Evolutionary conservation across 2,888 invertebrate genomes (phyloP).

Genomic region (Augiades crinisus): DNA sequence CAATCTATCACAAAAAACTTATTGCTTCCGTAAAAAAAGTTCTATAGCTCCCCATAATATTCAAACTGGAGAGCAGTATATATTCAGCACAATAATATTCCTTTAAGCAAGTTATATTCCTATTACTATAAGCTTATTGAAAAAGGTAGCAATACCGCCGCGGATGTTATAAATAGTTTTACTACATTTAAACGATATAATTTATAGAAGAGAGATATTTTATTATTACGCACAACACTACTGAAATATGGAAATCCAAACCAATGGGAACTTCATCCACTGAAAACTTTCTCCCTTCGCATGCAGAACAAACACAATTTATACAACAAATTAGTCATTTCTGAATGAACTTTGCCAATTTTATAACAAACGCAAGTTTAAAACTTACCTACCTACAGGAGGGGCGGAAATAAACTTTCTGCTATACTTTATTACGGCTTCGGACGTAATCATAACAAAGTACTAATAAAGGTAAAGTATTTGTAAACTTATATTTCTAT

Average conservation of each 20-base stretch:
- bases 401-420: slow-evolving; percentile 32
- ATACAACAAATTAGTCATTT: slow-evolving; percentile 39
- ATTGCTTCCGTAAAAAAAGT: too few relatives aligned
- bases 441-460: slow-evolving; percentile 18
- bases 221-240: neutral
- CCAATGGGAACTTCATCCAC: slow-evolving; percentile 29
- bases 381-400: slow-evolving; percentile 38
- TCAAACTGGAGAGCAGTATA: too few relatives aligned
- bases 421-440: slow-evolving; percentile 19
- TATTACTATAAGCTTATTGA: too few relatives aligned
- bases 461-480: slow-evolving; percentile 5
- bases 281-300: slow-evolving; percentile 31
- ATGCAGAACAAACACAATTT: slow-evolving; percentile 34
- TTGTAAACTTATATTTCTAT: neutral
- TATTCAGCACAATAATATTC: too few relatives aligned
- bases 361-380: slow-evolving; percentile 56
- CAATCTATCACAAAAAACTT: too few relatives aligned
- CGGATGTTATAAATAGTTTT: too few relatives aligned
- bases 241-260: slow-evolving; percentile 11
- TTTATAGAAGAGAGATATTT: too few relatives aligned
- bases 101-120: too few relatives aligned
- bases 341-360: slow-evolving; percentile 51
- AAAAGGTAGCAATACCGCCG: too few relatives aligned
- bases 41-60: too few relatives aligned
- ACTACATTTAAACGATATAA: too few relatives aligned